Evolutionary conservation across 2,888 invertebrate species (phyloP).

Genomic region (Caenorhabditis sp.): DNA sequence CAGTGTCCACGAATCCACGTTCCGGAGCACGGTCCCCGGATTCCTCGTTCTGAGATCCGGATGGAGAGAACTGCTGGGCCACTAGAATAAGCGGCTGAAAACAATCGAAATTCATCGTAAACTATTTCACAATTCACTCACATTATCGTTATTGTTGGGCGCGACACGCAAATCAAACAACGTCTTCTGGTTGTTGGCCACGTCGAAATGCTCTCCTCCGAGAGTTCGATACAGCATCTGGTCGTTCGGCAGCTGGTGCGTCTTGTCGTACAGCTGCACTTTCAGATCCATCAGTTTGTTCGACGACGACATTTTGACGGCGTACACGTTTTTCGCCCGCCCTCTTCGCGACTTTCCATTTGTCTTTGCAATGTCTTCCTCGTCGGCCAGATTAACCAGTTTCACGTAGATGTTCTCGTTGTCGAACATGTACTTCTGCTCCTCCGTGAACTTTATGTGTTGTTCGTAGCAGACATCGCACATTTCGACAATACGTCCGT

Average conservation of each 20-base stretch:
- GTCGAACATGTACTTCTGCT: slow-evolving; percentile 53
- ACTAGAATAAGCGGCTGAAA: slow-evolving; percentile 68
- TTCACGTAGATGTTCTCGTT: slow-evolving; percentile 69
- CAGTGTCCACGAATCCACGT: slow-evolving; percentile 75
- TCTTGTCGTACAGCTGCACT: slow-evolving; percentile 67
- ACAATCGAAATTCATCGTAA: no score
- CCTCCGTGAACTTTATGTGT: slow-evolving; percentile 35
- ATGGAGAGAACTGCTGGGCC: slow-evolving; percentile 36
- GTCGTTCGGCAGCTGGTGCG: slow-evolving; percentile 58
- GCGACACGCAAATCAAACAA: slow-evolving; percentile 67
- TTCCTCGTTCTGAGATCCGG: slow-evolving; percentile 37
- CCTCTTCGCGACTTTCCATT: slow-evolving; percentile 42
- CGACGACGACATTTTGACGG: slow-evolving; percentile 62
- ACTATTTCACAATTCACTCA: no score
- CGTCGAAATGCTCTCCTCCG: slow-evolving; percentile 56
- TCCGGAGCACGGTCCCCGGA: slow-evolving; percentile 67
- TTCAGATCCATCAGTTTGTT: slow-evolving; percentile 71
- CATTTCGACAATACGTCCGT: slow-evolving; percentile 45
- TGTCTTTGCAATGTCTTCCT: slow-evolving; percentile 29
- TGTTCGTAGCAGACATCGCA: slow-evolving; percentile 60
- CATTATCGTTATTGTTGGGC: slow-evolving; percentile 70
- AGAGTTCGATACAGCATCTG: slow-evolving; percentile 60
- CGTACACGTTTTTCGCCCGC: slow-evolving; percentile 36
- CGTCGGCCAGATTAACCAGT: slow-evolving; percentile 61
- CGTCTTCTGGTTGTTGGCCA: slow-evolving; percentile 60